Evolutionary conservation across 2,888 invertebrate genomes (phyloP), one percentile per base, ranked within the genome.

Genomic region (Brenthis hecate): DNA sequence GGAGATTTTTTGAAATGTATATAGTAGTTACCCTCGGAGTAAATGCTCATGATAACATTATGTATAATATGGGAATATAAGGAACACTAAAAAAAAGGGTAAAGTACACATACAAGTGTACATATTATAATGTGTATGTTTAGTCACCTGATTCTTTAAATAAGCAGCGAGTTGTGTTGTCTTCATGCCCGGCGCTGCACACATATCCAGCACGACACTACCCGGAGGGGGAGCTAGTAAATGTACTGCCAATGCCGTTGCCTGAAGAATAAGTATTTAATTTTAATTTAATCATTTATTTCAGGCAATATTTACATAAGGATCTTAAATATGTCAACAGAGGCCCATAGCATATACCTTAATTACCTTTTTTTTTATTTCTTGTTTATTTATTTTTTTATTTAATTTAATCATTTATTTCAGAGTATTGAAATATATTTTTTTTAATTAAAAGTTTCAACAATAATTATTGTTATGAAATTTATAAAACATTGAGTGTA

Each of bases 141-240:
- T 47, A 50, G 47, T 83, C 36, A 97, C 96, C 77, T 94, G 88
- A 83, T 98, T 97, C 63, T 95, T 89, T 87, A 99, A 94, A 16
- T 96, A 91, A 13, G 98, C 96, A 13, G 99, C 98, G 3, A 98
- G 85, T 81, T 99, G 98, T 13, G 97, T 95, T 0, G 98, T 97
- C 91, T 99, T 99, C 96, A 98, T 99, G 53, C 99, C 99, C 0
- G 99, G 99, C 0, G 99, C 99, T 0, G 99, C 98, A 85, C 99
- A 99, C 95, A 98, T 96, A 86, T 99, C 99, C 69, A 99, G 85
- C 1, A 97, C 96, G 1, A 93, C 91, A 74, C 96, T 94, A 11
- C 96, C 96, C 0, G 95, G 87, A 0, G 95, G 89, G 0, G 99
- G 96, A 60, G 95, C 94, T 54, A 99, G 87, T 1, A 98, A 87